Evolutionary conservation across 2,888 invertebrate species (phyloP).

Genomic region (Ecliptopera silaceata): DNA sequence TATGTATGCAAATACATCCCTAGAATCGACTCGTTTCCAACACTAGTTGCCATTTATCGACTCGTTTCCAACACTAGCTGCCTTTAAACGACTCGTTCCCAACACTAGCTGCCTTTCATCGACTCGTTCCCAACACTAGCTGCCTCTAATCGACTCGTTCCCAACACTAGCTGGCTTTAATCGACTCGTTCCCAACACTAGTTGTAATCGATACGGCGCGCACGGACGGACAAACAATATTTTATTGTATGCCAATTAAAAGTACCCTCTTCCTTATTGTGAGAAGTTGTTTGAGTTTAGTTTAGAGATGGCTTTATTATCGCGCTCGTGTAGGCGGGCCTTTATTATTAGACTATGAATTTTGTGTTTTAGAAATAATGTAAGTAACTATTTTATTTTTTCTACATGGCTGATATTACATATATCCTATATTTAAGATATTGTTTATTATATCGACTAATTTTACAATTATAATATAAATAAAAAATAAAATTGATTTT

Average conservation of each 20-base stretch:
- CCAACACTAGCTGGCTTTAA: constrained; percentile 35
- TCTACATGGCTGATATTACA: too few species aligned
- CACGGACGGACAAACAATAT: constrained; percentile 62
- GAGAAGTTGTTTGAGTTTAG: constrained; percentile 28
- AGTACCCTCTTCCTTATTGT: constrained; percentile 62
- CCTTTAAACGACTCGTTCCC: too few species aligned
- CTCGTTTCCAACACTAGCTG: too few species aligned
- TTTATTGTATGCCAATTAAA: constrained; percentile 80
- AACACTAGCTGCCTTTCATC: too few species aligned
- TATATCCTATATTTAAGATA: too few species aligned
- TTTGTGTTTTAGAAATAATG: not conserved
- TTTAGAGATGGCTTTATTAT: constrained; percentile 23
- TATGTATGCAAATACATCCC: too few species aligned
- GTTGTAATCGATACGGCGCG: constrained; percentile 60
- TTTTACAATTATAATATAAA: too few species aligned
- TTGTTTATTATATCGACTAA: too few species aligned
- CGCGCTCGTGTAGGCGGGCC: constrained; percentile 3
- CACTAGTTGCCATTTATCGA: too few species aligned
- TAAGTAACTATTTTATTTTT: not conserved
- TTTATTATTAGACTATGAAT: constrained; percentile 10
- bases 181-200: constrained; percentile 23
- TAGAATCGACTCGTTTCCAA: too few species aligned
- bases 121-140: too few species aligned
- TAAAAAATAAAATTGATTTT: too few species aligned
- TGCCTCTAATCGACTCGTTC: constrained; percentile 19